Conservation (phyloP, 2,113 vertebrate species). For the Rhodinocichla rosea region DNA sequence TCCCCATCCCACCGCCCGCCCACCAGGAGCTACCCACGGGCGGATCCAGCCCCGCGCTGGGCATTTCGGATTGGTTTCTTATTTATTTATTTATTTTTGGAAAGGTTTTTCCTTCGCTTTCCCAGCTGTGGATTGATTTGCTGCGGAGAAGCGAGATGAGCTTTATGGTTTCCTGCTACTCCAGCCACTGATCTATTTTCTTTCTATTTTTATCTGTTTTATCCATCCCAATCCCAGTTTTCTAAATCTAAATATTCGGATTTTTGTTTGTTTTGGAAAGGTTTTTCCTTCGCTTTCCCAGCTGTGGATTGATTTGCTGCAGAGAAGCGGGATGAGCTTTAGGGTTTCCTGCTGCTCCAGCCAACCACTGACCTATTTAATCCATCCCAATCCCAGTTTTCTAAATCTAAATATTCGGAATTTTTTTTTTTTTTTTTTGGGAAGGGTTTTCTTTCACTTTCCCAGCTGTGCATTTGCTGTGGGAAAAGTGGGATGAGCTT, state of each 20-base stretch:
- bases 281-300: too few relatives aligned
- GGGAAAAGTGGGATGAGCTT: not conserved
- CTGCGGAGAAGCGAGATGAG: not conserved
- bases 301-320: too few relatives aligned
- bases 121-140: fast-evolving
- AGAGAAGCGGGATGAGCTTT: too few relatives aligned
- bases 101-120: not conserved
- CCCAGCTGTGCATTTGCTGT: fast-evolving
- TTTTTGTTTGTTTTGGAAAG: too few relatives aligned
- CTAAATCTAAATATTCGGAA: too few relatives aligned
- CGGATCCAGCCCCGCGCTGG: not conserved
- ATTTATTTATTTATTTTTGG: too few relatives aligned
- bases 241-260: too few relatives aligned
- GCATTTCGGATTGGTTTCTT: not conserved
- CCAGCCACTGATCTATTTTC: fast-evolving
- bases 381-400: too few relatives aligned
- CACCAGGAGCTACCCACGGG: not conserved
- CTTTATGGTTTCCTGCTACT: fast-evolving
- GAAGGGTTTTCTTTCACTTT: not conserved
- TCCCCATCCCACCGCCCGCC: not conserved
- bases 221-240: not conserved
- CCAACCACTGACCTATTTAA: too few relatives aligned
- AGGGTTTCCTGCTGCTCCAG: too few relatives aligned
- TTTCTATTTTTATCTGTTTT: too few relatives aligned
- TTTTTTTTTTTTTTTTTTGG: too few relatives aligned